Base-by-base conservation (phyloP, 2,113 vertebrate species). In the Salvelinus alpinus region DNA sequence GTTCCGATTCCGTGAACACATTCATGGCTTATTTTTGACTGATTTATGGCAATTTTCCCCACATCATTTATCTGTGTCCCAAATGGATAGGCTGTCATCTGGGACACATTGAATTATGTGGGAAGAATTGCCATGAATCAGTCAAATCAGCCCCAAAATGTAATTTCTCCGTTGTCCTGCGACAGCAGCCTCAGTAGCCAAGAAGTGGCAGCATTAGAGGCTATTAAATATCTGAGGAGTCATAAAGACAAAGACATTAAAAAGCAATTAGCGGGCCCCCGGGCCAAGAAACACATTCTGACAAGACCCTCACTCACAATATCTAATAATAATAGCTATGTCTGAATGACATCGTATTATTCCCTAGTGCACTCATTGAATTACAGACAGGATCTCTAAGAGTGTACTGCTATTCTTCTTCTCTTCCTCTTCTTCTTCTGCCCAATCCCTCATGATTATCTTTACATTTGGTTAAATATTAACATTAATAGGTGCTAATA, bases 231-330 rank as follows among this genome's bases (percentile, higher is more conserved):
- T 83, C 75, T 79, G 29, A 82, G 25, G 71, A 68, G 80, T 83
- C 75, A 62, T 77, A 59, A 84, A 87, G 82, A 74, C 59, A 75
- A 62, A 78, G 71, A 80, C 84, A 86, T 82, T 85, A 82, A 86
- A 84, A 88, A 85, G 77, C 70, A 67, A 82, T 87, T 84, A 87
- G 8, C 47, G 29, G 60, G 67, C 60, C 27, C 38, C 70, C 11
- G 34, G 18, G 51, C 73, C 29, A 59, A 76, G 22, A 66, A 80
- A 71, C 4, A 64, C 25, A 66, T 64, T 72, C 34, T 74, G 73
- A 64, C 18, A 74, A 60, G 72, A 78, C 24, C 66, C 57, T 62
- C 3, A 18, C 6, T 64, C 11, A 38, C 29, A 54, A 54, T 18
- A 54, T 4, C 51, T 18, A 69, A 20, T 18, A 69, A 9, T 69